Base-by-base conservation (phyloP, 2,113 vertebrate genomes). In the Sclerurus mexicanus region DNA sequence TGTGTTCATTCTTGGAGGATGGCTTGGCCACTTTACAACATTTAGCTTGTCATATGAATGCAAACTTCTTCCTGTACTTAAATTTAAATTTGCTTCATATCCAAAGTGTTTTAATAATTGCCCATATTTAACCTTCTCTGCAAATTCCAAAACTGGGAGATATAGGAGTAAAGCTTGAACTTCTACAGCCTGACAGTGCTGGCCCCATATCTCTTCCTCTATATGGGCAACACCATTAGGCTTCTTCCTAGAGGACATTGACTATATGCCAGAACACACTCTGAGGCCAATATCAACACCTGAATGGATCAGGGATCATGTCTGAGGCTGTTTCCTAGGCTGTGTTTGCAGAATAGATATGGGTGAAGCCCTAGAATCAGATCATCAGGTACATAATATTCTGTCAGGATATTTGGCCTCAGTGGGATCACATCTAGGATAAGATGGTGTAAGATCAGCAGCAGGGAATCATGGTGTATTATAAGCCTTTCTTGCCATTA, bases 381-480 rank as follows among this genome's bases (percentile, higher is more conserved):
- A 31, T 3, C 47, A 67, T 15, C 39, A 67, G 23, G 50, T 59
- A 30, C 12, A 6, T 8, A 55, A 16, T 21, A 2, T 27, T 60
- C 14, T 42, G 14, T 12, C 23, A 28, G 19, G 20, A 22, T 37
- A 28, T 14, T 24, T 78, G 47, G 6, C 11, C 56, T 52, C 59
- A 7, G 6, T 15, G 14, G 3, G 10, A 30, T 85, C 50, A 50
- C 18, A 14, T 7, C 10, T 25, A 67, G 53, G 35, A 31, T 19
- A 5, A 33, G 14, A 23, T 14, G 21, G 17, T 46, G 4, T 27
- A 42, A 68, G 58, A 35, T 11, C 9, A 37, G 39, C 30, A 44
- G 15, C 4, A 2, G 12, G 13, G 35, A 68, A 60, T n/a, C 31
- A 11, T 0, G 0, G 12, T 28, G 12, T 42, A 1, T 22, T 28